Base-by-base conservation (phyloP, 2,797 vertebrate species). In the Ctenochaetus hawaiiensis region DNA sequence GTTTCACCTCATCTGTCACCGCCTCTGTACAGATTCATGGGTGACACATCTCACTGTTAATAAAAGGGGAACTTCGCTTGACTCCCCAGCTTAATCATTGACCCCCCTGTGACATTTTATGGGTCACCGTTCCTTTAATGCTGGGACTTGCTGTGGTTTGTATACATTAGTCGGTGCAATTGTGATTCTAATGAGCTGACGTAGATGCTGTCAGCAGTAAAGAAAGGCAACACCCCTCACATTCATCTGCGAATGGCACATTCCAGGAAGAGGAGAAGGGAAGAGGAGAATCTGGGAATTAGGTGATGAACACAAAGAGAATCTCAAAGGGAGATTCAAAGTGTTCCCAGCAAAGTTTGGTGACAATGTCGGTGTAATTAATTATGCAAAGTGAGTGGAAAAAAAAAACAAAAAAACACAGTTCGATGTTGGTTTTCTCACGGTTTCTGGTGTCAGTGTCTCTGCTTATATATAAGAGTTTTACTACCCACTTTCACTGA, bases 131-230 rank as follows among this genome's bases (percentile, higher is more conserved):
- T 52, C 77, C 71, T 67, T 64, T 60, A 87, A 85, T 58, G 62
- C 68, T 12, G 4, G 34, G 26, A 62, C 66, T 52, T 13, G 56
- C 67, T 48, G 56, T 0, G 16, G 56, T 79, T 71, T 78, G 75
- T 81, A 18, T 78, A 82, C 58, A 66, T 70, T 68, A 17, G 44
- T 49, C 62, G 11, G 64, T 26, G 54, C 20, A 5, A 90, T 94
- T 93, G 81, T 92, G 54, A 92, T 92, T 93, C 49, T 90, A 91
- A 94, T 87, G 83, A 84, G 76, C 56, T 86, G 83, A 91, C 81
- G 87, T 91, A 84, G 64, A 61, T 34, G 77, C 74, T 84, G 86
- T 83, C 86, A 75, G 88, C 77, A 67, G 83, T 89, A 81, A 85
- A 90, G 89, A 91, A 83, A 90, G 83, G 70, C 75, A 70, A 83